Conservation (phyloP, 1,140 invertebrate species). For the Prorops nasuta region DNA sequence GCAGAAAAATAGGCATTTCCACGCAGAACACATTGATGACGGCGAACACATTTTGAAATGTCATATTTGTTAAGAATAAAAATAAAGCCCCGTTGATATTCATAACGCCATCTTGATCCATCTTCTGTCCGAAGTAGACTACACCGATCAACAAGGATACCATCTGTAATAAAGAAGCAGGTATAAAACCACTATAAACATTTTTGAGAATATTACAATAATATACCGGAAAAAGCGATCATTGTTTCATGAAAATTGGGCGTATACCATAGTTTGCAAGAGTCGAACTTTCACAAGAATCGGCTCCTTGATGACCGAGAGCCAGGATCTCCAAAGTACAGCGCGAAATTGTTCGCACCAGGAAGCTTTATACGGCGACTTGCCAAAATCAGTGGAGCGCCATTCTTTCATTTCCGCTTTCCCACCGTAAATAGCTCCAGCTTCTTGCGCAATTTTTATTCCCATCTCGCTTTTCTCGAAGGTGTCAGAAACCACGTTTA, state of each 20-base stretch:
- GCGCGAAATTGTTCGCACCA: slow-evolving; percentile 88
- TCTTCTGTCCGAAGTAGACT: slow-evolving; percentile 82
- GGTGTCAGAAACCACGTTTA: slow-evolving; percentile 76
- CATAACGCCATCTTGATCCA: slow-evolving; percentile 86
- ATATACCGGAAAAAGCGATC: slow-evolving; percentile 3
- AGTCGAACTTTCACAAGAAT: slow-evolving; percentile 84
- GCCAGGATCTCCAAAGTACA: slow-evolving; percentile 87
- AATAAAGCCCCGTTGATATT: slow-evolving; percentile 97
- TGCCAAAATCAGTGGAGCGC: slow-evolving; percentile 2
- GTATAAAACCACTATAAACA: too few relatives aligned
- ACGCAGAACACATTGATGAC: slow-evolving; percentile 89
- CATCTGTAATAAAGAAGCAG: slow-evolving; percentile 67
- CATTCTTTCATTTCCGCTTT: slow-evolving; percentile 25
- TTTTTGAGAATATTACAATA: slow-evolving; percentile 6
- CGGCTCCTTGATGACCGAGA: slow-evolving; percentile 85
- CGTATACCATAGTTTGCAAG: slow-evolving; percentile 83
- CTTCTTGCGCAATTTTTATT: slow-evolving; percentile 58
- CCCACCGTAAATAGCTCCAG: slow-evolving; percentile 50
- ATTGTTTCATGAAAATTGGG: background rate
- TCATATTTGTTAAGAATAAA: slow-evolving; percentile 90
- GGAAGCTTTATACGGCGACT: slow-evolving; percentile 76
- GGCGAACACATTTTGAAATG: slow-evolving; percentile 87
- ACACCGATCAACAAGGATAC: slow-evolving; percentile 83
- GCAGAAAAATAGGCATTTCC: slow-evolving; percentile 87
- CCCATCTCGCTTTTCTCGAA: slow-evolving; percentile 68